Percentiles rank a stretch among this genome's conserved stretches.
Evolutionary conservation across 2,888 invertebrate species (phyloP).

Genomic region (Troglohyphantes excavatus): DNA sequence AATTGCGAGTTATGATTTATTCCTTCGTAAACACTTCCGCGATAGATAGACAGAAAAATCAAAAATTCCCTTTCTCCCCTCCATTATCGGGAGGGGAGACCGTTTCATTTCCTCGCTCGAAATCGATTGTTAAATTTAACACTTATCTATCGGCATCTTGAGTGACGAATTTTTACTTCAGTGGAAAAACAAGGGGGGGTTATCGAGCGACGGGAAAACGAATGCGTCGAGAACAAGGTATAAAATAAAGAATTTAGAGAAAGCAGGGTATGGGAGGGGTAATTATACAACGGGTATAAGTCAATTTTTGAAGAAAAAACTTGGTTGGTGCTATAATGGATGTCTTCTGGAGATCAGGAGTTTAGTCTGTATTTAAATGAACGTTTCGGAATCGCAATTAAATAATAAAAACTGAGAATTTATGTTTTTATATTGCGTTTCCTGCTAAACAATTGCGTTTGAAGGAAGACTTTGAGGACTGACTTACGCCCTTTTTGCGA

Average conservation of each 20-base stretch:
- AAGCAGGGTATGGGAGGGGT: not conserved
- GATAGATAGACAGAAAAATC: constrained; percentile 6
- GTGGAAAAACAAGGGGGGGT: constrained; percentile 68
- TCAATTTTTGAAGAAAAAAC: no score
- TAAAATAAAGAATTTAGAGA: constrained; percentile 41
- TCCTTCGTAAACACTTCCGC: constrained; percentile 20
- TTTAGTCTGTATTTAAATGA: no score
- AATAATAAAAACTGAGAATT: no score
- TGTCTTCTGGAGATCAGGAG: no score
- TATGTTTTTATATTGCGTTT: no score
- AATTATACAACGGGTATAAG: not conserved
- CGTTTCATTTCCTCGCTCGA: constrained; percentile 53
- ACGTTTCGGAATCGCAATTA: no score
- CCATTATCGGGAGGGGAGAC: constrained; percentile 34
- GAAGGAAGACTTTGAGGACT: no score
- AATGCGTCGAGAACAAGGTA: constrained; percentile 57
- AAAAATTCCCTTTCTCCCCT: constrained; percentile 20
- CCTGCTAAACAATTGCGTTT: no score
- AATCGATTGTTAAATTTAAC: constrained; percentile 75
- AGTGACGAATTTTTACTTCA: constrained; percentile 55
- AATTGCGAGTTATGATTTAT: constrained; percentile 39
- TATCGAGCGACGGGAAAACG: constrained; percentile 46
- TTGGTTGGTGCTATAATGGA: no score
- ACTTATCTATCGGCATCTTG: constrained; percentile 50
- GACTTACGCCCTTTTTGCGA: no score